Base-by-base conservation (phyloP, 1,140 invertebrate species). In the Reticulitermes speratus region DNA sequence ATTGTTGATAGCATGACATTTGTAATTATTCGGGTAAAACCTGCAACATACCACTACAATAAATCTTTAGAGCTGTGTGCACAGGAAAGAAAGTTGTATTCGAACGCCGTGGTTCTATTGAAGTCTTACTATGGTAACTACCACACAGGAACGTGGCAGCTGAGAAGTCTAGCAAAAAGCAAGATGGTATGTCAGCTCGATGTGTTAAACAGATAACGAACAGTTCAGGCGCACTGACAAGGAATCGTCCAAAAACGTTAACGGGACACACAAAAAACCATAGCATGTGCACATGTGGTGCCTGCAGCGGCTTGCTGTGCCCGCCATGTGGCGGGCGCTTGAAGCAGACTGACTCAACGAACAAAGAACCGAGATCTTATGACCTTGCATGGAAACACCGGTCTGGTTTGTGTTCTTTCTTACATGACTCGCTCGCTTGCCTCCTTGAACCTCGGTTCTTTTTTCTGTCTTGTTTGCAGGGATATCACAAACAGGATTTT, bases 401-500 rank as follows among this genome's bases (percentile, higher is more conserved):
- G 65, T 6, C 65, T n/a, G 19, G 16, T 16, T 38, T 16, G 52
- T 55, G 9, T 48, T n/a, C n/a, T 25, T n/a, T 59, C 55, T 30
- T 75, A 16, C 65, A 23, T 25, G 59, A n/a, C 59, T 65, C 19
- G 21, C 25, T 65, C 55, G 59, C 59, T 65, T 65, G 59, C 59
- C 21, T 65, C 21, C 59, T 8, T 65, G 45, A 9, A 16, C 14
- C 14, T 48, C 14, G 1, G 14, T 16, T 75, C 8, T 11, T 25
- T 25, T 30, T 6, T n/a, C n/a, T 75, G 2, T 30, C 2, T 75
- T 75, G n/a, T n/a, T 75, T 30, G 3, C 65, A 75, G 65, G 65
- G 65, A 75, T 30, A 75, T 75, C 65, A 30, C 65, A 75, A 75
- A 75, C 65, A 75, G 65, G 65, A 75, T 75, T 30, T 75, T 75